Base-by-base conservation (phyloP, 2,888 invertebrate species). In the Leucophenga maculata region DNA sequence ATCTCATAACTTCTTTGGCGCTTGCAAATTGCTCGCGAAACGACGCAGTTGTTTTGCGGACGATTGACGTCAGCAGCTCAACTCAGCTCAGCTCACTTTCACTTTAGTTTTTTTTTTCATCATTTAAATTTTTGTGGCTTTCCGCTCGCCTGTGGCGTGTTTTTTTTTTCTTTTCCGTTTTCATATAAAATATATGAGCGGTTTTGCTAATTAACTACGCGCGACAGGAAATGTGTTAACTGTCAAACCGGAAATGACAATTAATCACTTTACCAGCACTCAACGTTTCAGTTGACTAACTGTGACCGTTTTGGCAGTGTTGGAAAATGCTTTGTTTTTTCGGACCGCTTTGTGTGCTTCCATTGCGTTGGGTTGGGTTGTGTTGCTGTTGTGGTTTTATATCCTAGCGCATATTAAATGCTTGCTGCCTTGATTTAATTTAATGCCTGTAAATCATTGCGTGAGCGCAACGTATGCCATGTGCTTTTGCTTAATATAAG, bases 251-350 rank as follows among this genome's bases (percentile, higher is more conserved):
- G 83, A 83, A 80, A 74, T 67, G 71, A 76, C 80, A 82, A 80
- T 83, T 80, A 80, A 80, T 83, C 77, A 78, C 77, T 77, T 83
- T 83, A 82, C 83, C 82, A 80, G 74, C 67, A 20, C 13, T 20
- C 55, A 6, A 32, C 39, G 9, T 6, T 16, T 14, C 31, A 9
- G 22, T 11, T 31, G 31, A 8, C 39, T 11, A 31, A 39, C 57
- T 4, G n/a, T 14, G 20, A 20, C 55, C 6, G n/a, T 55, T 20
- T 54, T 18, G 20, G 11, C 26, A 26, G 20, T 55, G 55, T 22
- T 55, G 55, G 14, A 55, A 55, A 55, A 26, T 55, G 48, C 52
- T 20, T 18, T 18, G 20, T n/a, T 14, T 52, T 20, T 18, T 3
- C n/a, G 52, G 14, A 52, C 1, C n/a, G 52, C 8, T 18, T 52